Conservation (phyloP, 2,797 vertebrate genomes). For the Champsocephalus esox region DNA sequence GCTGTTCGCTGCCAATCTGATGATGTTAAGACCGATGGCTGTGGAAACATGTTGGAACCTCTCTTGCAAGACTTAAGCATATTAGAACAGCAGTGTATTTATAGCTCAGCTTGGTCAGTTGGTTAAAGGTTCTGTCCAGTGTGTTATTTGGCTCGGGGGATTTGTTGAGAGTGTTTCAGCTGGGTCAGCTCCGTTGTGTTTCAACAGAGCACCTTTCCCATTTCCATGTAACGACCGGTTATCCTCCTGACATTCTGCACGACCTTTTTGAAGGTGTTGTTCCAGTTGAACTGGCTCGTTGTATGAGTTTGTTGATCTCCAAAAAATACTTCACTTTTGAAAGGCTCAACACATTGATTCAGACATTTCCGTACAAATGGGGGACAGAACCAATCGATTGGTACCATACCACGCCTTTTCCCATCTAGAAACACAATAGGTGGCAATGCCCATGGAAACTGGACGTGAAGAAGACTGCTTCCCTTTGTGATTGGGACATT, state of each 20-base stretch:
- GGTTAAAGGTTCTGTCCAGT: conserved; percentile 27
- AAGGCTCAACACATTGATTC: conserved; percentile 26
- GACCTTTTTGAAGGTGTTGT: conserved; percentile 35
- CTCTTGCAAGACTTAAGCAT: conserved; percentile 16
- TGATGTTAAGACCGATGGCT: conserved; percentile 14
- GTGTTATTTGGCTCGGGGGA: conserved; percentile 10
- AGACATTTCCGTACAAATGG: conserved; percentile 23
- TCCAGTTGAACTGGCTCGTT: conserved; percentile 23
- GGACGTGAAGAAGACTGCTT: conserved; percentile 27
- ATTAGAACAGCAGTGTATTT: conserved; percentile 24
- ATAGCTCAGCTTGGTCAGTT: conserved; percentile 14
- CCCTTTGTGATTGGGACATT: conserved; percentile 29
- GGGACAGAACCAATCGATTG: conserved; percentile 20
- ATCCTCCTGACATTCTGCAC: conserved; percentile 29
- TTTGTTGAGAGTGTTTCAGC: conserved; percentile 27
- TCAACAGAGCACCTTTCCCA: conserved; percentile 28
- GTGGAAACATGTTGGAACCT: conserved; percentile 14
- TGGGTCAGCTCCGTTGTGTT: neutral
- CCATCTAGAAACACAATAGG: too few relatives aligned
- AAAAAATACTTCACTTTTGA: conserved; percentile 27
- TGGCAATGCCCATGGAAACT: neutral
- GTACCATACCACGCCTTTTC: neutral
- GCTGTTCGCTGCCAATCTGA: conserved; percentile 19
- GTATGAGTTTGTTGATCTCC: conserved; percentile 7
- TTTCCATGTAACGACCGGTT: conserved; percentile 17